A percentile compares a stretch with the other conserved stretches of the same genome.
Evolutionary conservation across 2,888 invertebrate species (phyloP).

Genomic region (Cyrtodaria siliqua): DNA sequence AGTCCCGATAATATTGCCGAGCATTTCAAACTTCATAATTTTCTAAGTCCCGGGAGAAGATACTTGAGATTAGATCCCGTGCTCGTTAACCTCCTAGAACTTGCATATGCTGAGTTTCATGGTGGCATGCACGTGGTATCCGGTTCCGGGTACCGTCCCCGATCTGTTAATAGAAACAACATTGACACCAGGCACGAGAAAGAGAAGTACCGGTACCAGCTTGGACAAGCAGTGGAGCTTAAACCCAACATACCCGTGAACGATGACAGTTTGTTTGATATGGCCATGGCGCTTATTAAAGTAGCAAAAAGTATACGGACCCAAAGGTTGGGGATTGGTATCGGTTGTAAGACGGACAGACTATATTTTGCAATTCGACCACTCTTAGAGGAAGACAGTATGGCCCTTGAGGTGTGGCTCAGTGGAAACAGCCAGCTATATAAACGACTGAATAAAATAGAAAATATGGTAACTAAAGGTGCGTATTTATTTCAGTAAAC

Average conservation of each 20-base stretch:
- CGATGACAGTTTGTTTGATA: conserved; percentile 39
- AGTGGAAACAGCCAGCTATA: conserved; percentile 48
- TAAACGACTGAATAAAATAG: conserved; percentile 33
- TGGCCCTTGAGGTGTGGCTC: conserved; percentile 58
- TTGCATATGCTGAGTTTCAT: conserved; percentile 49
- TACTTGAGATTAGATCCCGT: conserved; percentile 64
- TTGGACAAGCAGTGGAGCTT: conserved; percentile 70
- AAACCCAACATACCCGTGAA: conserved; percentile 34
- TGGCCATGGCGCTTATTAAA: conserved; percentile 55
- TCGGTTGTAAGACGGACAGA: conserved; percentile 60
- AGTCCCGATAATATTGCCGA: conserved; percentile 40
- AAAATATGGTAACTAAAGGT: conserved; percentile 46
- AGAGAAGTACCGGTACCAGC: conserved; percentile 53
- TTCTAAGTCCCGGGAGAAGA: conserved; percentile 54
- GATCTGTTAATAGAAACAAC: conserved; percentile 62
- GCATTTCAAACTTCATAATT: conserved; percentile 52
- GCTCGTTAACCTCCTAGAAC: conserved; percentile 63
- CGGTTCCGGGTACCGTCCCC: conserved; percentile 61
- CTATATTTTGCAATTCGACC: conserved; percentile 64
- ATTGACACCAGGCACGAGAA: conserved; percentile 62
- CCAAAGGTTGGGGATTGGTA: conserved; percentile 58
- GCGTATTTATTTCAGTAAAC: not conserved
- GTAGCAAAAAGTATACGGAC: conserved; percentile 41
- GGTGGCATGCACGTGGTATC: conserved; percentile 48
- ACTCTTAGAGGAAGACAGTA: conserved; percentile 37